Conservation (phyloP, 2,797 vertebrate species). For the Sylvilagus floridanus region DNA sequence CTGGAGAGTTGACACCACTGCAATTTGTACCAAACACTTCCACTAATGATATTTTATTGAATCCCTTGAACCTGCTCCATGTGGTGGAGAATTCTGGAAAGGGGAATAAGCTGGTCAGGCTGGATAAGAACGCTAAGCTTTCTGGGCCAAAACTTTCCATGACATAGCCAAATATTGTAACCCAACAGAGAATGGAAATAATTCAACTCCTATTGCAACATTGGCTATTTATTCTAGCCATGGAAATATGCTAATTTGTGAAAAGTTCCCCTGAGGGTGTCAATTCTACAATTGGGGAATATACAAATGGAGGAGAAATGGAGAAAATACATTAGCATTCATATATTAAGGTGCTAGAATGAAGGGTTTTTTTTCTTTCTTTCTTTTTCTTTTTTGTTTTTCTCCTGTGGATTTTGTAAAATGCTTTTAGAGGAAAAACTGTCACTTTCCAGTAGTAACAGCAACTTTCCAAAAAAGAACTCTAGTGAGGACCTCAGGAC, state of each 20-base stretch:
- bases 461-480: not conserved
- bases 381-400: not conserved
- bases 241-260: not conserved
- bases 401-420: not conserved
- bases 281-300: not conserved
- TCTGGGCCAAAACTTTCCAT: not conserved
- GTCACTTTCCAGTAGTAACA: not conserved
- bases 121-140: slow-evolving; percentile 50
- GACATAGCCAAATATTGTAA: not conserved
- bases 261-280: not conserved
- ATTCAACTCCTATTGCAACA: not conserved
- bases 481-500: not conserved
- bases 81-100: slow-evolving; percentile 31
- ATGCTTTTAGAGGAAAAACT: not conserved
- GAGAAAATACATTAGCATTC: not conserved
- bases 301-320: not conserved
- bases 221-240: not conserved
- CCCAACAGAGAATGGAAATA: slow-evolving; percentile 5
- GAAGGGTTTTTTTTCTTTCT: not conserved
- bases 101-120: not conserved
- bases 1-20: not conserved
- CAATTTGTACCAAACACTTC: not conserved
- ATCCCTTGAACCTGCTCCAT: not conserved
- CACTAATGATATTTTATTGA: not conserved
- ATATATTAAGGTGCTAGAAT: not conserved